Evolutionary conservation across 92 coral and sea anemone species (phyloP).

Genomic region (Zoanthus gigantus): DNA sequence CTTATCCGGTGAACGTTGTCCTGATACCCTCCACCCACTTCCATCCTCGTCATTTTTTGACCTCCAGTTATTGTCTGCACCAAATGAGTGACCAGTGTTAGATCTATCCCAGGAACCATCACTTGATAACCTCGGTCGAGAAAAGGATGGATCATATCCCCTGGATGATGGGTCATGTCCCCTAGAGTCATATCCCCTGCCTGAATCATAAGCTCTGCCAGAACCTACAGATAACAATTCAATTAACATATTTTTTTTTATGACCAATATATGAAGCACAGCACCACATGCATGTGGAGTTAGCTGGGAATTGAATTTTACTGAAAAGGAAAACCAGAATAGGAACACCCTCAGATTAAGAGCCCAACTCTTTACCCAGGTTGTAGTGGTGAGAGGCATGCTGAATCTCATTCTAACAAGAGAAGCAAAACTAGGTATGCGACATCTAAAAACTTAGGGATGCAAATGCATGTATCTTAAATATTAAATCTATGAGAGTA

Average conservation of each 20-base stretch:
- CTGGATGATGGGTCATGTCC: slow-evolving; percentile 66
- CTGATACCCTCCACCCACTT: slow-evolving; percentile 97
- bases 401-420: too few relatives aligned
- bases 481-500: too few relatives aligned
- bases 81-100: slow-evolving; percentile 58
- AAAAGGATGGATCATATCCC: slow-evolving; percentile 86
- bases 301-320: too few relatives aligned
- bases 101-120: slow-evolving; percentile 87
- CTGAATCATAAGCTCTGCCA: slow-evolving; percentile 37
- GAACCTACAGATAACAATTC: slow-evolving; percentile 22
- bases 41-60: slow-evolving; percentile 85
- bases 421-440: too few relatives aligned
- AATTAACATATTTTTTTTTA: background rate
- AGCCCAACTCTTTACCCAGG: too few relatives aligned
- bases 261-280: too few relatives aligned
- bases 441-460: too few relatives aligned
- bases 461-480: too few relatives aligned
- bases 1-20: slow-evolving; percentile 81
- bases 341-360: too few relatives aligned
- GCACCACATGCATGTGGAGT: too few relatives aligned
- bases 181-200: slow-evolving; percentile 35
- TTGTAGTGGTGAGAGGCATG: too few relatives aligned
- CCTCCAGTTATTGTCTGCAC: slow-evolving; percentile 91
- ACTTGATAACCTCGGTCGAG: slow-evolving; percentile 85
- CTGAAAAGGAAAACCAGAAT: too few relatives aligned